Conservation (phyloP, 1,140 invertebrate species). For the Drosophila triauraria region DNA sequence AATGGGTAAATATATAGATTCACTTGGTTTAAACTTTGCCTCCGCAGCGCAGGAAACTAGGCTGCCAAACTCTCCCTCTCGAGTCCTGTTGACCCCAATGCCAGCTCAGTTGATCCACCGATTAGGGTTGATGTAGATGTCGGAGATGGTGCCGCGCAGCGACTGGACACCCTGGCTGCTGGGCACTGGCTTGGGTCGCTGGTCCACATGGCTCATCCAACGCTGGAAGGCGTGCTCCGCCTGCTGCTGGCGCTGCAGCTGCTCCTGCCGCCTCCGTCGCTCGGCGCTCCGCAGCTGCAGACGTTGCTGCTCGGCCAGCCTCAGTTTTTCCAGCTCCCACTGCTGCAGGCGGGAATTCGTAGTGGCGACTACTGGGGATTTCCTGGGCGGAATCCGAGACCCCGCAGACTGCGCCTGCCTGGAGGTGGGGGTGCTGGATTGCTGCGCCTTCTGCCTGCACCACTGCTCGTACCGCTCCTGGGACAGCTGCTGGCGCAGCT, state of each 20-base stretch:
- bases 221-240: conserved; percentile 48
- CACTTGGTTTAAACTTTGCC: conserved; percentile 13
- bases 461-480: conserved; percentile 51
- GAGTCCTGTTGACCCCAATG: conserved; percentile 1
- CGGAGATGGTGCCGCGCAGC: conserved; percentile 66
- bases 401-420: background rate
- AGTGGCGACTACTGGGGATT: background rate
- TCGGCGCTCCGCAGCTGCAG: conserved; percentile 3
- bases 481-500: conserved; percentile 32
- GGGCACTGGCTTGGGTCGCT: conserved; percentile 71
- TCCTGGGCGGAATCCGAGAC: background rate
- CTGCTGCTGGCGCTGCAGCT: conserved; percentile 33
- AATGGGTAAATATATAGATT: conserved; percentile 23
- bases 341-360: conserved; percentile 13
- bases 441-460: conserved; percentile 37
- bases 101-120: conserved; percentile 45
- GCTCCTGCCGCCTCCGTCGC: conserved; percentile 13
- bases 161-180: conserved; percentile 59
- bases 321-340: conserved; percentile 56
- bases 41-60: conserved; percentile 6
- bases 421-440: background rate
- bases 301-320: conserved; percentile 37
- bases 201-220: conserved; percentile 52
- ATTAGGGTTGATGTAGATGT: conserved; percentile 66
- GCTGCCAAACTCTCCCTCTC: conserved; percentile 8